These are phyloP conservation scores for Alauda arvensis DNA, from an alignment of 2,797 vertebrate species.

Conservation along the genomic window DNA sequence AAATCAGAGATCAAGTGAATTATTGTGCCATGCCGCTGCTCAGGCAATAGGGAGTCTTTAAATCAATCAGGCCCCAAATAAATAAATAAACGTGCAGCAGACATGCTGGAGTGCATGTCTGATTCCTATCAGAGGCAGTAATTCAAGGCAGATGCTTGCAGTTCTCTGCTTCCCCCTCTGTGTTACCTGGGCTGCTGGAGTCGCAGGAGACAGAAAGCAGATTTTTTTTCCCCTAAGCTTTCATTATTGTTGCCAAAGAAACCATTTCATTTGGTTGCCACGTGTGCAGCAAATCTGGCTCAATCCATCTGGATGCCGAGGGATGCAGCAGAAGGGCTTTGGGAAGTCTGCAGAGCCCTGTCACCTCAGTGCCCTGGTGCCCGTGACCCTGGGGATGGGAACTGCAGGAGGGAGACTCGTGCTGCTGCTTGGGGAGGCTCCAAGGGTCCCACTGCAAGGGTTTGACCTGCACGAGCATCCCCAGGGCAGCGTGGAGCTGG, in stretches of 20 bases:
- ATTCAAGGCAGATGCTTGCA: slow-evolving; percentile 53
- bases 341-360: not conserved
- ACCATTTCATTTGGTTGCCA: slow-evolving; percentile 47
- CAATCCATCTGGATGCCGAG: not conserved
- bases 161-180: not conserved
- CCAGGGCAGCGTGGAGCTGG: rapidly evolving
- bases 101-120: slow-evolving; percentile 43
- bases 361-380: rapidly evolving
- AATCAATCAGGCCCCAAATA: slow-evolving; percentile 58
- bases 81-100: slow-evolving; percentile 55
- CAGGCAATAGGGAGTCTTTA: slow-evolving; percentile 49
- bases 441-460: not conserved
- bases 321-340: not conserved
- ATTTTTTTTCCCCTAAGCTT: not conserved
- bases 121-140: slow-evolving; percentile 50
- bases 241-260: slow-evolving; percentile 59
- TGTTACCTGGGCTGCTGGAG: slow-evolving; percentile 50
- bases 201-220: slow-evolving; percentile 6
- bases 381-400: rapidly evolving
- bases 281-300: not conserved
- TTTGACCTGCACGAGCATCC: not conserved
- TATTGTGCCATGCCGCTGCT: slow-evolving; percentile 47
- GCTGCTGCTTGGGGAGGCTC: not conserved
- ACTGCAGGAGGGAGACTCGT: not conserved
- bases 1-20: slow-evolving; percentile 58